Conservation (phyloP, 2,113 vertebrate species). For the Neomonachus schauinslandi region DNA sequence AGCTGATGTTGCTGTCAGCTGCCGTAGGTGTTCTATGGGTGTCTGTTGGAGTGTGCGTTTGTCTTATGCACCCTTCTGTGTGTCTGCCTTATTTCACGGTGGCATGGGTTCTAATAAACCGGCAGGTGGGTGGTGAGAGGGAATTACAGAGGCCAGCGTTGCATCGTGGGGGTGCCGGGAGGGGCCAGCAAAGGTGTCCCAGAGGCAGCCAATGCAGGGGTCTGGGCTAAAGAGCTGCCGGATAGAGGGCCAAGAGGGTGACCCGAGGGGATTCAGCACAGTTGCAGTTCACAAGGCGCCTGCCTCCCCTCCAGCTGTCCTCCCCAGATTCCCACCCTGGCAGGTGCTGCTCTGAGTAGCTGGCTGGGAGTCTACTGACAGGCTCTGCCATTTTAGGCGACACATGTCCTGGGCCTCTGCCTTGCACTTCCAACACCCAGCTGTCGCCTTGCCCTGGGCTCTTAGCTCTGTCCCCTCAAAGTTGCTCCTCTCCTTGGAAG, state of each 20-base stretch:
- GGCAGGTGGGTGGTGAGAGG: background rate
- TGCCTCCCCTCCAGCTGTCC: background rate
- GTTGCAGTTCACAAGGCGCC: background rate
- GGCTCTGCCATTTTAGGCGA: slow-evolving; percentile 40
- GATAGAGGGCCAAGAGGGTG: background rate
- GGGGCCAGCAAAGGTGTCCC: background rate
- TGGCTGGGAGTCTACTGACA: background rate
- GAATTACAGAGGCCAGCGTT: background rate
- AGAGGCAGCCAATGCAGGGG: background rate
- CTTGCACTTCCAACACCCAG: background rate
- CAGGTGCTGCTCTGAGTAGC: background rate
- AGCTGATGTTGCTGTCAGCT: background rate
- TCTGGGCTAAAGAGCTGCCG: background rate
- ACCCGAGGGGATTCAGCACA: background rate
- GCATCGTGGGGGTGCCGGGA: background rate
- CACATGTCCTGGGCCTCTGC: background rate
- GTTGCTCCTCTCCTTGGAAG: background rate
- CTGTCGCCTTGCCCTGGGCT: background rate
- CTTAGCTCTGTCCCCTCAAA: background rate
- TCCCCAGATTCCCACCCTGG: background rate
- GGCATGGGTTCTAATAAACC: background rate
- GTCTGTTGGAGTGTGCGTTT: background rate
- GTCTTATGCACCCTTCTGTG: background rate
- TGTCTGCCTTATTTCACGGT: background rate
- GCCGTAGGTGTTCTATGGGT: background rate